These are phyloP conservation scores for Montipora capricornis DNA, from an alignment of 64 coral and sea anemone genomes.

Conservation along the genomic window DNA sequence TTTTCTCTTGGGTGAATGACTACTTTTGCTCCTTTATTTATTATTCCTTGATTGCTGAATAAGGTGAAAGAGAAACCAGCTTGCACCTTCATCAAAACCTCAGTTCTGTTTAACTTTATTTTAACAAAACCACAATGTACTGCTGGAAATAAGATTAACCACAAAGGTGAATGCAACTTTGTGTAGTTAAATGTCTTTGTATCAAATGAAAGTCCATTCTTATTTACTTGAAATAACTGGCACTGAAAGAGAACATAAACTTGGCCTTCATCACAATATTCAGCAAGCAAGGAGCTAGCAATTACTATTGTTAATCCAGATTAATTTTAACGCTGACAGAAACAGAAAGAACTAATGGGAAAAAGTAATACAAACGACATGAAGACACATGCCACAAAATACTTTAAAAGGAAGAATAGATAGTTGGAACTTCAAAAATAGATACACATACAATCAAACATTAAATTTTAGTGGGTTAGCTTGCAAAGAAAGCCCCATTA, in stretches of 20 bases:
- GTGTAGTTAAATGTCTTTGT: too few relatives aligned
- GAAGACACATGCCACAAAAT: neutral
- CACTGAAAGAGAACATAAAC: neutral
- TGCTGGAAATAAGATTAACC: too few relatives aligned
- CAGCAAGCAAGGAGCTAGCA: neutral
- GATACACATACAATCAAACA: neutral
- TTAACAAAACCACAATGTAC: neutral
- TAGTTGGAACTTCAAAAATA: neutral
- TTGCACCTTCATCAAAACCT: too few relatives aligned
- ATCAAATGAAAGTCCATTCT: too few relatives aligned
- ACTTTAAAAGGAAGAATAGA: neutral
- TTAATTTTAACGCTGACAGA: neutral
- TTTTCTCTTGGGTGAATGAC: neutral
- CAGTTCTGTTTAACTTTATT: too few relatives aligned
- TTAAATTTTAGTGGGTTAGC: too few relatives aligned
- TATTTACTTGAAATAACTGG: neutral
- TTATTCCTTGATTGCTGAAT: constrained; percentile 8
- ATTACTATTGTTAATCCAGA: neutral
- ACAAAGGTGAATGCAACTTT: too few relatives aligned
- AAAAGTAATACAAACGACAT: too few relatives aligned
- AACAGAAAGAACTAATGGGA: constrained; percentile 1
- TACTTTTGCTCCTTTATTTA: neutral
- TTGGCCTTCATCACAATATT: neutral
- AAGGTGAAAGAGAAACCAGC: neutral
- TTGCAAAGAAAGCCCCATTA: too few relatives aligned